Base-by-base conservation (phyloP, 1,140 invertebrate species). In the Aphaenogaster floridana region DNA sequence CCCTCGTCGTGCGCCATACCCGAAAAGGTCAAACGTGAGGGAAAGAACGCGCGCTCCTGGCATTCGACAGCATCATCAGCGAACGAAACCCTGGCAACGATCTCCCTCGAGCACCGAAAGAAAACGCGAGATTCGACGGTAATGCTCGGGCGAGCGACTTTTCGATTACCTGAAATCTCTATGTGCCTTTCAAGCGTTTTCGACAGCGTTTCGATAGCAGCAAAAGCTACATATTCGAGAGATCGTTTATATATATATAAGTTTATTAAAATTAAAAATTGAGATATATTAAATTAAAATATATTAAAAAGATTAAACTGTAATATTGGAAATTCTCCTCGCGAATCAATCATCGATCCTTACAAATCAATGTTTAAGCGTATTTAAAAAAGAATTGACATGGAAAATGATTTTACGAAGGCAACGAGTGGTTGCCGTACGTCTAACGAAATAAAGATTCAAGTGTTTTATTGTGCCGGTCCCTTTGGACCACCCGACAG, bases 11-110 rank as follows among this genome's bases (percentile, higher is more conserved):
- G 36, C 34, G 57, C 11, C 61, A 71, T 57, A 52, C 57, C 72
- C 71, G 50, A 76, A 89, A 89, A 89, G 88, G 88, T 89, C 88
- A 88, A 89, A 89, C 88, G 88, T 89, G 88, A 89, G 54, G 83
- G 71, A 89, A 74, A 88, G 68, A 28, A 85, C 50, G 78, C 52
- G 87, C 87, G 50, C 50, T 78, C 87, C 71, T 85, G 80, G 88
- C 88, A 89, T 71, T 84, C 77, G 61, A 69, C 48, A 42, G 64
- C 28, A 72, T 74, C 59, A 88, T 89, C 88, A 76, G 57, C 80
- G 72, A 86, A 71, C 66, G 76, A 48, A 71, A 34, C 64, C 42
- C 8, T 52, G 88, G 48, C 34, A 63, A 34, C 88, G 72, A 59
- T 79, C 45, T n/a, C 36, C 57, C 28, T 42, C 48, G 64, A 85